Conservation (phyloP, 2,113 vertebrate genomes). For the Pangasianodon gigas region DNA sequence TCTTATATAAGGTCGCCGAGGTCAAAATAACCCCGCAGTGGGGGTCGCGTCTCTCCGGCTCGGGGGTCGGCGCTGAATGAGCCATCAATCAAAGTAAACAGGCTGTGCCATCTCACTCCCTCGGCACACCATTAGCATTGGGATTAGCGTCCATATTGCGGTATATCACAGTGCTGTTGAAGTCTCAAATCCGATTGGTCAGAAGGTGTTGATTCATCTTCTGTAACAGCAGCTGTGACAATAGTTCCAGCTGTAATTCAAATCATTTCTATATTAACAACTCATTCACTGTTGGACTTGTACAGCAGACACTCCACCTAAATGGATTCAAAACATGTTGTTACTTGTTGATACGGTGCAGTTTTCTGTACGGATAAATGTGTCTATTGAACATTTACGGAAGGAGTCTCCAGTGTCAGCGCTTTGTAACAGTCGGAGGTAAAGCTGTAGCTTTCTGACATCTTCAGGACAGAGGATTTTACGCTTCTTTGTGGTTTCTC, state of each 20-base stretch:
- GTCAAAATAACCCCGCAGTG: conserved; percentile 63
- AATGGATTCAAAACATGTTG: neutral
- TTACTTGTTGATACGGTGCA: neutral
- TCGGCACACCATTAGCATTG: conserved; percentile 24
- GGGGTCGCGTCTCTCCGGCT: conserved; percentile 15
- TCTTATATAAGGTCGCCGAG: conserved; percentile 65
- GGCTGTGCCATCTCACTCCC: conserved; percentile 55
- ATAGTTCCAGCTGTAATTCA: neutral
- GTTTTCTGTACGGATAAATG: neutral
- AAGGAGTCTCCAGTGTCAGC: neutral
- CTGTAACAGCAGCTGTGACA: neutral
- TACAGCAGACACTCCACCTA: neutral
- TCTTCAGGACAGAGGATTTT: neutral
- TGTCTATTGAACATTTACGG: neutral
- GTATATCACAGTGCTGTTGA: neutral
- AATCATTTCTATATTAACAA: neutral
- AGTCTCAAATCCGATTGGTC: neutral
- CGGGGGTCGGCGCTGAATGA: conserved; percentile 39
- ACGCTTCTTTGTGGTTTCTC: neutral
- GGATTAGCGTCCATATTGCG: neutral
- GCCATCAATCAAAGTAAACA: conserved; percentile 60
- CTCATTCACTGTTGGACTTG: neutral
- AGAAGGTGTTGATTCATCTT: neutral
- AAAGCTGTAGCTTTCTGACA: neutral
- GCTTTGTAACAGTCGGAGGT: neutral